Conservation (phyloP, 53 echinoderm and acorn worm species). For the Luidia sarsii region DNA sequence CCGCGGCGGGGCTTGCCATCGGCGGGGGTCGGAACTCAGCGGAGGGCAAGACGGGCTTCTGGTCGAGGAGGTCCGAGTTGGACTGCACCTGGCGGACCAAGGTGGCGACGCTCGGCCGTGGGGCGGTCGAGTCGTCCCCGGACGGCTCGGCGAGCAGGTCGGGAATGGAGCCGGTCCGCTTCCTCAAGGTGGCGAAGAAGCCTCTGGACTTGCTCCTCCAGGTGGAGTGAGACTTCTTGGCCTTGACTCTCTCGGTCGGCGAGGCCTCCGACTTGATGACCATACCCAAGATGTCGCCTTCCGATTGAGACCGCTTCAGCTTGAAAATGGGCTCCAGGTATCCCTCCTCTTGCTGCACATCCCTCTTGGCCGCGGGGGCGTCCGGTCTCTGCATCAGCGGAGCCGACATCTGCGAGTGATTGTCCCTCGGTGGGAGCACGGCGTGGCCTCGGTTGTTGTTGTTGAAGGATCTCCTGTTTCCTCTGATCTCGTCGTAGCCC, state of each 20-base stretch:
- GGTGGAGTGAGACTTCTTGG: constrained; percentile 35
- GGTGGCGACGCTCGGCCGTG: background rate
- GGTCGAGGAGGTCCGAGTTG: constrained; percentile 45
- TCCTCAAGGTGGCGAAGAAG: constrained; percentile 33
- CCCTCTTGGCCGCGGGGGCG: background rate
- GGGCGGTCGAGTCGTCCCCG: background rate
- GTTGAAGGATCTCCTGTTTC: constrained; percentile 46
- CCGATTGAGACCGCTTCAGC: constrained; percentile 53
- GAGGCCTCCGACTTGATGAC: background rate
- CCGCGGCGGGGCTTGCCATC: background rate
- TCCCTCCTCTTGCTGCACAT: constrained; percentile 7
- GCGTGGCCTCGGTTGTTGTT: constrained; percentile 54
- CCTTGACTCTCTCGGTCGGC: background rate
- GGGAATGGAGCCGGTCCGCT: constrained; percentile 11
- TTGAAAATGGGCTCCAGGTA: constrained; percentile 20
- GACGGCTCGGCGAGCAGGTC: too few relatives aligned
- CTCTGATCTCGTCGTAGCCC: constrained; percentile 21
- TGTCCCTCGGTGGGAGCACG: background rate
- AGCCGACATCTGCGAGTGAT: background rate
- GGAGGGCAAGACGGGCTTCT: background rate
- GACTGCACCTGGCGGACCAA: constrained; percentile 41
- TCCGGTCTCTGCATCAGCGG: background rate
- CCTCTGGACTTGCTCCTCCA: constrained; percentile 25
- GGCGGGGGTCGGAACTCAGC: background rate
- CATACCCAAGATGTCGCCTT: constrained; percentile 38